Base-by-base conservation (phyloP, 2,888 invertebrate genomes). In the Bombylius discolor region DNA sequence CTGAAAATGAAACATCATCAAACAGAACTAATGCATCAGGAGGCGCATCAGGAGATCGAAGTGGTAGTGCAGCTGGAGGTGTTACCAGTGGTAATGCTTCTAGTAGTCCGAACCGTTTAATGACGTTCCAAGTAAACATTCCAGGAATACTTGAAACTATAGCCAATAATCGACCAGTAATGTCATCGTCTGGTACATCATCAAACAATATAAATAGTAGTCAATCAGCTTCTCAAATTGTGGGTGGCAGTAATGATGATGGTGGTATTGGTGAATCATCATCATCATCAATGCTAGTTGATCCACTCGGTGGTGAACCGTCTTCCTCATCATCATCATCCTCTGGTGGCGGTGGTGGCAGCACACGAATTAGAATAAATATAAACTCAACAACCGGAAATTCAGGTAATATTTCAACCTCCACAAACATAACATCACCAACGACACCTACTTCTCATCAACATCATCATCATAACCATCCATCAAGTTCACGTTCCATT, bases 121-220 rank as follows among this genome's bases (percentile, higher is more conserved):
- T 42, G 39, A 11, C 39, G 7, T 8, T 42, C 8, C 34, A 36
- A 42, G 39, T 42, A 5, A 42, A 42, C 12, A 36, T 36, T 36
- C 34, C 34, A 36, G 34, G 34, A 36, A 36, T 36, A 36, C 34
- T 36, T 36, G 34, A 36, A 36, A 5, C 5, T 7, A 7, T 36
- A 36, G 8, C 34, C 8, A 36, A 36, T 36, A 36, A 36, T 36
- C 34, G 34, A 36, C 34, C 34, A 36, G 8, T 8, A 36, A 11
- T 42, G 11, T 7, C 11, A 11, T 4, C 39, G 5, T 42, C 39
- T 5, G 65, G 69, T 45, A 64, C 70, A 2, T 63, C 70, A 3
- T 64, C 67, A 47, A 69, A 66, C 53, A 66, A 67, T 53, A 65
- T 66, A 2, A 68, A 67, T 56, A 65, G 65, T 4, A 68, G 67